phyloP scores from a whole-genome alignment of 2,888 invertebrate species.

The Macaria liturata region DNA sequence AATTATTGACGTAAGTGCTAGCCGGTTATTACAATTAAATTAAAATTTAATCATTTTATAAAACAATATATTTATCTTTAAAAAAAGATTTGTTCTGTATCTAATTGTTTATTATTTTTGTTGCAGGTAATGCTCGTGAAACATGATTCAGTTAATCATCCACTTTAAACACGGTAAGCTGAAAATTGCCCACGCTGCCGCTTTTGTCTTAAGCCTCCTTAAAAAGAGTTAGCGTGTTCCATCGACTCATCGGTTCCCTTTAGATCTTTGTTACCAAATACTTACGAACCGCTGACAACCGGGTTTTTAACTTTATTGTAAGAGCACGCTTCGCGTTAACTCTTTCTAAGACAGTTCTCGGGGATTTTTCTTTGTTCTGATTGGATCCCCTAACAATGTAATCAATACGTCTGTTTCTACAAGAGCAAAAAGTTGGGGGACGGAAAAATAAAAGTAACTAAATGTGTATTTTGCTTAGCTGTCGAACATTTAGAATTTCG shows the following conservation, averaged over 20 bases:
- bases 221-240: constrained; percentile 54
- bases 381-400: too few relatives aligned
- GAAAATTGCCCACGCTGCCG: constrained; percentile 20
- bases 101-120: constrained; percentile 4
- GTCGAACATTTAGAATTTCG: too few relatives aligned
- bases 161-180: constrained; percentile 9
- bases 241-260: constrained; percentile 55
- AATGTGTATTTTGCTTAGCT: too few relatives aligned
- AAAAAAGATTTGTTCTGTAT: too few relatives aligned
- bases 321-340: constrained; percentile 45
- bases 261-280: constrained; percentile 69
- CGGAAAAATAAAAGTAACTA: too few relatives aligned
- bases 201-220: constrained; percentile 29
- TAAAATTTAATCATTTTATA: too few relatives aligned
- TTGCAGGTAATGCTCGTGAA: constrained; percentile 21
- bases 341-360: constrained; percentile 38
- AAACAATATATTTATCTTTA: too few relatives aligned
- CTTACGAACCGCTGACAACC: constrained; percentile 53
- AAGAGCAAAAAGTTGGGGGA: too few relatives aligned
- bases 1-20: too few relatives aligned
- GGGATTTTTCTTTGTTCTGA: too few relatives aligned
- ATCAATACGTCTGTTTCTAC: too few relatives aligned
- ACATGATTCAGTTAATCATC: neutral
- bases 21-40: too few relatives aligned
- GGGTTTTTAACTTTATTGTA: constrained; percentile 63